These are phyloP conservation scores for Oligia latruncula DNA, from an alignment of 2,888 invertebrate species.

Conservation along the genomic window DNA sequence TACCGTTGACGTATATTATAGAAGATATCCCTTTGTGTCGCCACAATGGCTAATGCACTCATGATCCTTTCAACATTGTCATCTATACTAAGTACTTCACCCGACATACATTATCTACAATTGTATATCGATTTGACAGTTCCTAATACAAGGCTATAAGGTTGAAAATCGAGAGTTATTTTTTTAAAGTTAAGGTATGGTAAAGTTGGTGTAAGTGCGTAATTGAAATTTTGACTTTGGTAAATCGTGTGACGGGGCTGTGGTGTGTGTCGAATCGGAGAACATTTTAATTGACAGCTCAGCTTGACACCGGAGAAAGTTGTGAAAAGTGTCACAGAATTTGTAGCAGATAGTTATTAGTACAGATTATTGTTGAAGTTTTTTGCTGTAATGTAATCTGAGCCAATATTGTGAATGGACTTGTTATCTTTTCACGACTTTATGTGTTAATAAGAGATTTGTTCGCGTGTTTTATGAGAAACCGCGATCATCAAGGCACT, in stretches of 20 bases:
- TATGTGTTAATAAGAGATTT: background rate
- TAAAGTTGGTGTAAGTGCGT: slow-evolving; percentile 71
- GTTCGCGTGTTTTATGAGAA: background rate
- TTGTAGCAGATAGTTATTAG: slow-evolving; percentile 50
- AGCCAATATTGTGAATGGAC: slow-evolving; percentile 49
- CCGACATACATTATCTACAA: slow-evolving; percentile 54
- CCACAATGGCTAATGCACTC: slow-evolving; percentile 88
- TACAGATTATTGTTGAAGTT: slow-evolving; percentile 36
- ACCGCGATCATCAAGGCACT: background rate
- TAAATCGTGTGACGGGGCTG: slow-evolving; percentile 88
- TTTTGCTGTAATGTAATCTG: slow-evolving; percentile 34
- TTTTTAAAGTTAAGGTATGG: slow-evolving; percentile 5
- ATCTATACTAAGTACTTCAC: slow-evolving; percentile 86
- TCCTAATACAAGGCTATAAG: slow-evolving; percentile 42
- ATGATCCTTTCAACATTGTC: slow-evolving; percentile 88
- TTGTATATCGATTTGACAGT: background rate
- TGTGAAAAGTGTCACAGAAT: slow-evolving; percentile 63
- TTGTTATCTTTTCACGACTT: background rate
- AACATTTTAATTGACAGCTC: slow-evolving; percentile 79
- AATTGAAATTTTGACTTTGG: slow-evolving; percentile 89
- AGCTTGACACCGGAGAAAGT: slow-evolving; percentile 76
- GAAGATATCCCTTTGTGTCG: slow-evolving; percentile 79
- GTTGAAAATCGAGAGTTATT: slow-evolving; percentile 44
- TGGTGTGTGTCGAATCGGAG: slow-evolving; percentile 77
- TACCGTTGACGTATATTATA: slow-evolving; percentile 83